These are phyloP conservation scores for Sternotherus odoratus DNA, from an alignment of 2,797 vertebrate species.

Conservation along the genomic window DNA sequence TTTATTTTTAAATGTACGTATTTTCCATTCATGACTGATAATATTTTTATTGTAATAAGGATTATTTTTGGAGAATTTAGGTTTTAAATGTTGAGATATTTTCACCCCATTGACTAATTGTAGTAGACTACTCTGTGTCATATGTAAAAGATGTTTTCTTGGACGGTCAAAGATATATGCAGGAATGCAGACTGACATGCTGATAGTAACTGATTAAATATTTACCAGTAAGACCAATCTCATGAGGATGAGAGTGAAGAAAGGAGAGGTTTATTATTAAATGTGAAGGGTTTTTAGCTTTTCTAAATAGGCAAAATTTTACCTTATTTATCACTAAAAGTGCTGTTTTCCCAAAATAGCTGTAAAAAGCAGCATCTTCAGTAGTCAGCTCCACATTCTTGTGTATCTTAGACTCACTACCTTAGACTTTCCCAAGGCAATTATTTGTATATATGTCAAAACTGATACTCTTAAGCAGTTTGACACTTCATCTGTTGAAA, in stretches of 20 bases:
- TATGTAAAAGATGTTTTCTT: not conserved
- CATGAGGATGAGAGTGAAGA: not conserved
- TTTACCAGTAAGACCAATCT: constrained; percentile 1
- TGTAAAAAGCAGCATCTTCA: constrained; percentile 40
- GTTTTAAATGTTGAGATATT: constrained; percentile 20
- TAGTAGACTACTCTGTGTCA: not conserved
- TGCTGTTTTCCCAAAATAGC: not conserved
- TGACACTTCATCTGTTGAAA: constrained; percentile 71
- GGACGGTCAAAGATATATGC: constrained; percentile 2
- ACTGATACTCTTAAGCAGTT: constrained; percentile 52
- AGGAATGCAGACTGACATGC: not conserved
- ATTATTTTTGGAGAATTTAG: not conserved
- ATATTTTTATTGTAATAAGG: not conserved
- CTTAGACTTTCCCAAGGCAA: constrained; percentile 60
- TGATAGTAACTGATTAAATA: constrained; percentile 40
- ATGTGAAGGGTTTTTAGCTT: not conserved
- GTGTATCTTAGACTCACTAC: constrained; percentile 15
- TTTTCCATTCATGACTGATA: not conserved
- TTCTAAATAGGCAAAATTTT: constrained; percentile 16
- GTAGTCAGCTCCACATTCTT: constrained; percentile 50
- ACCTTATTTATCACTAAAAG: constrained; percentile 16
- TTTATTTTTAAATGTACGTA: constrained; percentile 18
- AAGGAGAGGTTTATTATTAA: constrained; percentile 16
- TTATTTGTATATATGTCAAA: constrained; percentile 65
- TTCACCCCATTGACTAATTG: not conserved